Evolutionary conservation across 1,140 invertebrate genomes (phyloP), one percentile per base, ranked within the genome.

Genomic region (Ceratitis capitata): DNA sequence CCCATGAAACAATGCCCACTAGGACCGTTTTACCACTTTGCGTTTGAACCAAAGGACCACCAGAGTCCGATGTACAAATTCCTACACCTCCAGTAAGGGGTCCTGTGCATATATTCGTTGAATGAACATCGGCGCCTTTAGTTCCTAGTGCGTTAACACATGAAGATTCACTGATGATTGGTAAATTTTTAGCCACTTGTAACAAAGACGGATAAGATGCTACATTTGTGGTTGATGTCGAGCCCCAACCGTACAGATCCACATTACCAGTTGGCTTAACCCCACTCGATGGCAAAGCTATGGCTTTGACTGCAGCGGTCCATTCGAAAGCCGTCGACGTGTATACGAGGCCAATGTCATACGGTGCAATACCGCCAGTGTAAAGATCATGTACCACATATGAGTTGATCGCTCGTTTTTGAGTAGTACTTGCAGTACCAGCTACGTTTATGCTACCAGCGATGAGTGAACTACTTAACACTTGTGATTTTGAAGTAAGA

Each of bases 271-370:
- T 85, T 1, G 93, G 93, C 1, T 92, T 87, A 0, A 87, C 87
- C 10, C 92, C 92, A 1, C 92, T 87, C 23, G 88, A 86, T 0
- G 93, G 93, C 4, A 93, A 84, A 0, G 84, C 88, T 0, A 93
- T 89, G 0, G 93, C 87, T 0, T 89, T 88, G 3, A 94, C 92
- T 51, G 91, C 92, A 12, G 89, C 87, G 35, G 92, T 92, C 85
- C 93, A 92, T 0, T 88, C 87, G 53, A 94, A 92, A 0, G 93
- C 92, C 39, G 89, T 87, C 39, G 93, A 89, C 0, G 94, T 87
- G 85, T 92, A 92, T 84, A 94, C 89, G 35, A 94, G 51, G 2
- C 93, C 93, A 26, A 94, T 93, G 78, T 94, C 94, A 83, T 93
- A 93, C 0, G 92, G 92, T 1, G 91, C 92, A 0, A 93, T 91